A percentile compares a stretch with the other conserved stretches of the same genome.
Conservation (phyloP, 2,888 invertebrate species). For the Fissipunctia ypsillon region DNA sequence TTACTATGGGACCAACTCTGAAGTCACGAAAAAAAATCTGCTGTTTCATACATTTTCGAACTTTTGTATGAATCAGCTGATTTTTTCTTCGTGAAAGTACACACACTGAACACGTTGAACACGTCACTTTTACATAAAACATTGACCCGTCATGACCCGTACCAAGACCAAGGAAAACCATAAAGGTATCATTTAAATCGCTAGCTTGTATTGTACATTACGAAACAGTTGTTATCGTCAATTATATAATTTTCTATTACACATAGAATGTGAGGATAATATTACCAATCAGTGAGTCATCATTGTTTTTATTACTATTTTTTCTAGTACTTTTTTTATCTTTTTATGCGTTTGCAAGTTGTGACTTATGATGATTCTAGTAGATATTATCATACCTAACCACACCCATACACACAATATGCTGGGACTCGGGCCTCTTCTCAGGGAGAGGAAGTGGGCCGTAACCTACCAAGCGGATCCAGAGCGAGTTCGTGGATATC, state of each 20-base stretch:
- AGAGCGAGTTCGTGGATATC: background rate
- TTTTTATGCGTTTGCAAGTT: background rate
- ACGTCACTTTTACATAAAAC: constrained; percentile 20
- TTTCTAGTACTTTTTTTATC: constrained; percentile 12
- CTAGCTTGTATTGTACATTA: constrained; percentile 31
- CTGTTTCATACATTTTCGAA: no score
- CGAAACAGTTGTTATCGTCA: constrained; percentile 26
- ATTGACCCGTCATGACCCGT: constrained; percentile 42
- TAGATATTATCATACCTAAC: background rate
- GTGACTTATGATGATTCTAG: background rate
- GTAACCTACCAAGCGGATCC: background rate
- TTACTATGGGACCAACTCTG: no score
- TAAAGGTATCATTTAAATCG: constrained; percentile 17
- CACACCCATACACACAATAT: background rate
- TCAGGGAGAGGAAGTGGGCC: no score
- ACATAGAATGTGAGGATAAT: constrained; percentile 11
- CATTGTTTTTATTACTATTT: constrained; percentile 16
- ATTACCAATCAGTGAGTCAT: constrained; percentile 18
- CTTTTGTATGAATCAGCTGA: no score
- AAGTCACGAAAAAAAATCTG: no score
- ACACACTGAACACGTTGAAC: no score
- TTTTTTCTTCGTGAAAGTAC: no score
- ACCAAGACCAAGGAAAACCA: constrained; percentile 31
- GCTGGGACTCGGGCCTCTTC: background rate
- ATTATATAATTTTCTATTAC: constrained; percentile 18